These are phyloP conservation scores for Clarias platycephalus DNA, from an alignment of 2,797 vertebrate genomes.

Conservation along the genomic window DNA sequence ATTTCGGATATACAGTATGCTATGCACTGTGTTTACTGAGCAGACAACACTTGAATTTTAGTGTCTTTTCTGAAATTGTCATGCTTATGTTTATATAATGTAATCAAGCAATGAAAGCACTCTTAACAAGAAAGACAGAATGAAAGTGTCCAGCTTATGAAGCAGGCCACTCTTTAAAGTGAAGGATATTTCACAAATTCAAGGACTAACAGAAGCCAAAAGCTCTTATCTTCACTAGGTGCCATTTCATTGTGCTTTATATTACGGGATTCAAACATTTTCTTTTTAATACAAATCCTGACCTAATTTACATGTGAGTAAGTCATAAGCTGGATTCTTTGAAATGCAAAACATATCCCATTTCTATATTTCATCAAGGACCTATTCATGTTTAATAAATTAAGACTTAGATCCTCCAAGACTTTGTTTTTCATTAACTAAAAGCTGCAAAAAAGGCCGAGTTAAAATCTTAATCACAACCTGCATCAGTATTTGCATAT, in stretches of 20 bases:
- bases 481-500: constrained; percentile 89
- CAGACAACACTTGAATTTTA: neutral
- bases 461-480: constrained; percentile 96
- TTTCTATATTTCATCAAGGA: constrained; percentile 98
- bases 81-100: constrained; percentile 1
- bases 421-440: constrained; percentile 97
- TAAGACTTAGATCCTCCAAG: constrained; percentile 92
- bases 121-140: neutral
- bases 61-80: neutral
- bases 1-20: neutral
- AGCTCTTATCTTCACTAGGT: constrained; percentile 77
- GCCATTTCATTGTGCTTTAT: constrained; percentile 81
- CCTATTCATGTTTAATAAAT: constrained; percentile 98
- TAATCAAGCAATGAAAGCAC: constrained; percentile 3
- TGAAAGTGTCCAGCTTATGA: constrained; percentile 6
- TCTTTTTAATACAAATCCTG: constrained; percentile 62
- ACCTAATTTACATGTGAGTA: constrained; percentile 92
- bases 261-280: constrained; percentile 49
- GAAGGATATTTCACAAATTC: constrained; percentile 69
- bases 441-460: constrained; percentile 84
- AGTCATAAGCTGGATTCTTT: constrained; percentile 93
- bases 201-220: constrained; percentile 39
- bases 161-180: constrained; percentile 43
- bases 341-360: constrained; percentile 97
- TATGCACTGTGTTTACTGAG: neutral